phyloP scores from a whole-genome alignment of 2,888 invertebrate species.

The Lamellibrachia columna region DNA sequence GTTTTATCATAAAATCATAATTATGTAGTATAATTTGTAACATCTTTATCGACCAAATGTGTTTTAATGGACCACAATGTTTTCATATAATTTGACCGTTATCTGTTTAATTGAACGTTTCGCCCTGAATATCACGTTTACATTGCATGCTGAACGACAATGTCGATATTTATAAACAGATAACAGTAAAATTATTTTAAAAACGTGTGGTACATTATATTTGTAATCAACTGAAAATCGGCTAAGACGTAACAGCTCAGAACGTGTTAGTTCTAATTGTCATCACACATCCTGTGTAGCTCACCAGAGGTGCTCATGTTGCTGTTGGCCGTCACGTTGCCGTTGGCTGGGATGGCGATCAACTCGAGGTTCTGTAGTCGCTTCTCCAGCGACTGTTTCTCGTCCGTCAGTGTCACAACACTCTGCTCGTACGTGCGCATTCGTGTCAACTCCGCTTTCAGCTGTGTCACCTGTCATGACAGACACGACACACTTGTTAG shows the following conservation, averaged over 20 bases:
- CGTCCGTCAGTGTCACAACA: conserved; percentile 46
- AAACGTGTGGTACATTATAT: background rate
- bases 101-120: too few species aligned
- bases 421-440: conserved; percentile 43
- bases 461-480: conserved; percentile 43
- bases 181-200: too few species aligned
- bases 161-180: too few species aligned
- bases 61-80: too few species aligned
- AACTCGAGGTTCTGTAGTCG: conserved; percentile 50
- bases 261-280: background rate
- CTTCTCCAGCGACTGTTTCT: conserved; percentile 48
- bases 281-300: background rate
- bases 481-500: background rate
- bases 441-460: conserved; percentile 48
- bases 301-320: conserved; percentile 21
- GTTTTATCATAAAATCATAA: too few species aligned
- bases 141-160: too few species aligned
- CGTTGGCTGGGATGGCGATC: conserved; percentile 45
- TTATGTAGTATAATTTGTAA: too few species aligned
- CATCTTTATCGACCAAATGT: too few species aligned
- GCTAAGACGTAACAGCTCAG: background rate
- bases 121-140: too few species aligned
- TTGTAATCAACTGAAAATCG: background rate
- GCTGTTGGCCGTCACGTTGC: conserved; percentile 44
- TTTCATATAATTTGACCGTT: too few species aligned